Evolutionary conservation across 2,888 invertebrate genomes (phyloP), one percentile per base, ranked within the genome.

Genomic region (Augiades crinisus): DNA sequence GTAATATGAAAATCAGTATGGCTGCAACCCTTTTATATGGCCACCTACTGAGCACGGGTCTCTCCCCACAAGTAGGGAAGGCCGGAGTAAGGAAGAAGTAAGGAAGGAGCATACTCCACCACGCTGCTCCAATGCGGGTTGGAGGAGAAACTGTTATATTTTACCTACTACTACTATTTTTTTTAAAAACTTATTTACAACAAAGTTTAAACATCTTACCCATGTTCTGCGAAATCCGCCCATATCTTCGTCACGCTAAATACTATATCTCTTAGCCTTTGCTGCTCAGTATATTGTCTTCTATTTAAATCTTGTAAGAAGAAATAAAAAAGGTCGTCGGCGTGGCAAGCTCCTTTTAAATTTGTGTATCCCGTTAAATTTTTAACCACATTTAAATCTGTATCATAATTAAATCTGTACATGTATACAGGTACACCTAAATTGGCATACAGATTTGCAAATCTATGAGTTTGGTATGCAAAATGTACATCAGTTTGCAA

Each of bases 271-370:
- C 74, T 75, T 5, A 74, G 50, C 2, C 70, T 59, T 1, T 75
- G 70, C 12, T 74, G 70, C 2, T 70, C 61, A 36, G 63, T 59
- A 17, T 79, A 82, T n/a, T 66, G 65, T 36, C 82, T 73, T 44
- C 73, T 75, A 37, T 78, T 81, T 2, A 64, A 53, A 6, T 71
- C 69, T 24, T 74, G 75, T 38, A 77, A 82, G 50, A 90, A 91
- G 3, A 85, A 38, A 59, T 90, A 91, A 31, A 78, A 79, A 6
- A 90, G 13, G 1, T 91, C 91, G 53, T 91, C 91, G 0, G 79
- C 84, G 36, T 91, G 91, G 19, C 78, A 75, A 0, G 79, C 84
- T 0, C 90, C 91, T 64, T 70, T 59, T 34, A 75, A 54, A 3
- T 69, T 43, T 0, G 52, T 19, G 4, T 59, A 10, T 1, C 70